Evolutionary conservation across 2,888 invertebrate genomes (phyloP).

Genomic region (Amaurobius ferox): DNA sequence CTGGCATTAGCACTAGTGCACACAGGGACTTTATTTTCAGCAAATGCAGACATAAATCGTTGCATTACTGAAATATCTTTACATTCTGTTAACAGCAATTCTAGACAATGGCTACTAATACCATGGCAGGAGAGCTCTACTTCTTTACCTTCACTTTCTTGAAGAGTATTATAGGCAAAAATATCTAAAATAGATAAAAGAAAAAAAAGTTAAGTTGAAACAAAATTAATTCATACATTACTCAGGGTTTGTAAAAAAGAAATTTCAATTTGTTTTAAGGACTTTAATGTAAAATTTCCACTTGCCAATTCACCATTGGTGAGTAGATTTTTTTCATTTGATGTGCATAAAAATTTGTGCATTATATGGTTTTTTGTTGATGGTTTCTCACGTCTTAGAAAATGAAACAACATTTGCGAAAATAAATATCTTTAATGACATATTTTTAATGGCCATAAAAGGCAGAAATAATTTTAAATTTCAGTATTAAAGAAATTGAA

Average conservation of each 20-base stretch:
- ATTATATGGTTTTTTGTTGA: too few relatives aligned
- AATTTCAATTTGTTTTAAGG: not conserved
- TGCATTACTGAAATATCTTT: constrained; percentile 12
- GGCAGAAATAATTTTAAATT: too few relatives aligned
- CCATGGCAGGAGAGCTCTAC: constrained; percentile 35
- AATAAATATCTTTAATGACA: too few relatives aligned
- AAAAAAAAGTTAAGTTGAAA: too few relatives aligned
- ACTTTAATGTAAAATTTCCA: not conserved
- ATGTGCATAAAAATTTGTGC: too few relatives aligned
- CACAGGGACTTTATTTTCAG: constrained; percentile 23
- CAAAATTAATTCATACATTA: too few relatives aligned
- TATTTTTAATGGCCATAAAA: too few relatives aligned
- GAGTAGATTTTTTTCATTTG: not conserved
- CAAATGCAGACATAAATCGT: constrained; percentile 56
- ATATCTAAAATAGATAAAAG: constrained; percentile 45
- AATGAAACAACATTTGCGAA: too few relatives aligned
- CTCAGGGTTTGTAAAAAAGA: not conserved
- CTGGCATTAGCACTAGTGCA: constrained; percentile 55
- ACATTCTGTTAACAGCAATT: constrained; percentile 30
- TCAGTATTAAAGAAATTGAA: too few relatives aligned
- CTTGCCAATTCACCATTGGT: not conserved
- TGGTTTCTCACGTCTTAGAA: too few relatives aligned
- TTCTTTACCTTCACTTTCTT: constrained; percentile 44
- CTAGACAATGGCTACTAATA: constrained; percentile 38
- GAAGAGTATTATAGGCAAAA: constrained; percentile 40